Percentiles rank a stretch among this genome's conserved stretches.
These are phyloP conservation scores for Colletes gigas DNA, from an alignment of 1,140 invertebrate genomes.

Conservation along the genomic window DNA sequence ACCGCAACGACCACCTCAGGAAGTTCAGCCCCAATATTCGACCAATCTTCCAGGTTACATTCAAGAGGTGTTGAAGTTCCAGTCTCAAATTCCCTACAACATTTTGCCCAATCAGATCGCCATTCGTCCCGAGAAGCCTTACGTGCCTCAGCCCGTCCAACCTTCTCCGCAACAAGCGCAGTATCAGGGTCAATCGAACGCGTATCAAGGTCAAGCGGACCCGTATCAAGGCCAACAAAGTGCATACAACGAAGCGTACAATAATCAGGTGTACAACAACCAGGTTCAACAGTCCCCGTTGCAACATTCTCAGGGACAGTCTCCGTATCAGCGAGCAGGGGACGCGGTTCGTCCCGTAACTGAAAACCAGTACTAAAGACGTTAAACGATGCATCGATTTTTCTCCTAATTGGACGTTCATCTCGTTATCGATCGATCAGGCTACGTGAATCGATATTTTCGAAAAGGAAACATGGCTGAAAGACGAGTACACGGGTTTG, in stretches of 20 bases:
- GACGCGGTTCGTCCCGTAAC: constrained; percentile 70
- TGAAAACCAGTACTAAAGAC: constrained; percentile 72
- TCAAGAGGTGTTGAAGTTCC: constrained; percentile 72
- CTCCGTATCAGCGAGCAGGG: not conserved
- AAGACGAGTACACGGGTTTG: not conserved
- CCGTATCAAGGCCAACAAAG: constrained; percentile 44
- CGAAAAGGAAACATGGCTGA: not conserved
- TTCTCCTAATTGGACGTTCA: not conserved
- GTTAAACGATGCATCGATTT: not conserved
- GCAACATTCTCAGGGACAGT: not conserved
- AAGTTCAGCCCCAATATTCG: constrained; percentile 74
- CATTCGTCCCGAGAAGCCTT: constrained; percentile 72
- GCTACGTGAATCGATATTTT: not conserved
- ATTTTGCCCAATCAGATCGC: constrained; percentile 76
- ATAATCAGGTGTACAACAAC: not conserved
- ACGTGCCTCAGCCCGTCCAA: constrained; percentile 73
- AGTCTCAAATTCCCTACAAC: constrained; percentile 76
- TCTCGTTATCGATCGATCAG: not conserved
- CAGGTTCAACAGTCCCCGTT: not conserved
- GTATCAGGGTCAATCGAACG: constrained; percentile 47
- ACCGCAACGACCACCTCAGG: constrained; percentile 61
- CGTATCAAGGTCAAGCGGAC: constrained; percentile 39
- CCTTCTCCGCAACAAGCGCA: constrained; percentile 30
- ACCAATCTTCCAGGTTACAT: constrained; percentile 72
- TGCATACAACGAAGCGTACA: constrained; percentile 18